Percentiles rank a stretch among this genome's conserved stretches.
Conservation (phyloP, 2,797 vertebrate genomes). For the Tauraco hartlaubi region DNA sequence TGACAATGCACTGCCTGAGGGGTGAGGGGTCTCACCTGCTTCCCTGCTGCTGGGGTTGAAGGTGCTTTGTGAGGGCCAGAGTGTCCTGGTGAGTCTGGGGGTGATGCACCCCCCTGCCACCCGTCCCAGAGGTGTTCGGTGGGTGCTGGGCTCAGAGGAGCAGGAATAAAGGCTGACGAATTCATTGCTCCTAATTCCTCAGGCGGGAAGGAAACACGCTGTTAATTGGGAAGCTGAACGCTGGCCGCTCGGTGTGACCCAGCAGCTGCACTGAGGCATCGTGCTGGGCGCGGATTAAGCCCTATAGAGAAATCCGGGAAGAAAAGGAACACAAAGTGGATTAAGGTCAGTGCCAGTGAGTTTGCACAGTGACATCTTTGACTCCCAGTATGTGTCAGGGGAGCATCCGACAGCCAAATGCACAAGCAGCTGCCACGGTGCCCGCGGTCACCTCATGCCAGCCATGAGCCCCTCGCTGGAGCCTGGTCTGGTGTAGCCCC, state of each 20-base stretch:
- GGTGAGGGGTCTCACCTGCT: not conserved
- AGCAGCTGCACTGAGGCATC: too few relatives aligned
- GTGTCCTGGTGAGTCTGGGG: rapidly evolving
- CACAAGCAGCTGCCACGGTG: rapidly evolving
- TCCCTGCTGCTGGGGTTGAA: too few relatives aligned
- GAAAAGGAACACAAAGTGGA: not conserved
- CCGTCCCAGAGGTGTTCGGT: not conserved
- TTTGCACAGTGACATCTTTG: not conserved
- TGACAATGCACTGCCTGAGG: rapidly evolving
- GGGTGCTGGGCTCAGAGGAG: rapidly evolving
- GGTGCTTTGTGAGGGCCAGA: not conserved
- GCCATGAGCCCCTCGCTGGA: too few relatives aligned
- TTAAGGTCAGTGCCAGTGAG: not conserved
- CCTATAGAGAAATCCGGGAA: not conserved
- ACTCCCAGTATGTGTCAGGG: rapidly evolving
- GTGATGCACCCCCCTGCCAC: too few relatives aligned
- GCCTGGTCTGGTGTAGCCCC: rapidly evolving
- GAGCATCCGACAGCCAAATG: rapidly evolving
- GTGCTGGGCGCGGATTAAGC: not conserved
- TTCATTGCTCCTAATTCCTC: not conserved
- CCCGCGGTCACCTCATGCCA: rapidly evolving
- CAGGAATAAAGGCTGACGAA: too few relatives aligned
- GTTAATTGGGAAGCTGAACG: not conserved
- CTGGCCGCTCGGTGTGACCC: rapidly evolving
- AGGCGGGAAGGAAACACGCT: rapidly evolving